Conservation (phyloP, 2,113 vertebrate genomes). For the Etheostoma spectabile region DNA sequence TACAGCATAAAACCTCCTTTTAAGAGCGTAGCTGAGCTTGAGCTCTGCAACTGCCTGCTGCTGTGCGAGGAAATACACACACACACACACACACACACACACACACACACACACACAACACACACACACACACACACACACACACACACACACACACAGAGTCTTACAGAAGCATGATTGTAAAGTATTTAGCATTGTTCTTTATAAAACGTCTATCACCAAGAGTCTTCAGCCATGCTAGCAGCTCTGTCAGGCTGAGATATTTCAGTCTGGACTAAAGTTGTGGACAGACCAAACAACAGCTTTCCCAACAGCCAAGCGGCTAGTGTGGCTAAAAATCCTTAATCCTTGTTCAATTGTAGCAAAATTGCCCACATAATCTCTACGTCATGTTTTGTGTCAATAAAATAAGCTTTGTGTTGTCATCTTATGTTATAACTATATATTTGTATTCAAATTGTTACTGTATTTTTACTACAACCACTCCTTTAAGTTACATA, state of each 20-base stretch:
- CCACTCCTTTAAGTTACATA: not conserved
- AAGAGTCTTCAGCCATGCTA: not conserved
- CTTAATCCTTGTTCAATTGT: not conserved
- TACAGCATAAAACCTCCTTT: constrained; percentile 64
- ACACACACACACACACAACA: not conserved
- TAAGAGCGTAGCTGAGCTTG: constrained; percentile 48
- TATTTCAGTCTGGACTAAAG: not conserved
- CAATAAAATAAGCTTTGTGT: not conserved
- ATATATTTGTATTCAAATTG: not conserved
- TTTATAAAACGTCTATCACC: not conserved
- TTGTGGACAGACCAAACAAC: not conserved
- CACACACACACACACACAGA: constrained; percentile 2
- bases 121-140: constrained; percentile 2
- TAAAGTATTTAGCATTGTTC: not conserved
- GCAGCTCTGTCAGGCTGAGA: not conserved
- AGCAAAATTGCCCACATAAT: not conserved
- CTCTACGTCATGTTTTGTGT: not conserved
- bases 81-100: not conserved
- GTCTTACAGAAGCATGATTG: not conserved
- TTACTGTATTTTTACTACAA: not conserved
- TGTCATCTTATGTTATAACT: not conserved
- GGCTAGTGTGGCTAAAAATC: not conserved
- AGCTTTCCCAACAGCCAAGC: not conserved
- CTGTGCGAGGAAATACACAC: constrained; percentile 45
- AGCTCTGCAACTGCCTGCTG: constrained; percentile 1